phyloP scores from a whole-genome alignment of 2,888 invertebrate genomes.

The Epinotia nisella region DNA sequence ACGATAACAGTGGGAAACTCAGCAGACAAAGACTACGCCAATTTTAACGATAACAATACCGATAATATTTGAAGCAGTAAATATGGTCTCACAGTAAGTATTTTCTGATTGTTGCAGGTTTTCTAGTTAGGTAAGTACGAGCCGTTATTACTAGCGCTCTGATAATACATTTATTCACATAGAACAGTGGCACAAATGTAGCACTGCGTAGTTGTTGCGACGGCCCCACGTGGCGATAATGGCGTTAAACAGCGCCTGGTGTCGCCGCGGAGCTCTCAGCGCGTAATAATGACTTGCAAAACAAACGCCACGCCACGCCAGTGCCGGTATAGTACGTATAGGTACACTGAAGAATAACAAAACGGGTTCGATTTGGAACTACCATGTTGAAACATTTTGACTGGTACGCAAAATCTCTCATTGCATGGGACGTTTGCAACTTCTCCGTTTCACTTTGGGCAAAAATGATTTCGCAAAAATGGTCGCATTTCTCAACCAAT shows the following conservation, averaged over 20 bases:
- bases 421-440: not conserved
- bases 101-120: too few species aligned
- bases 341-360: not conserved
- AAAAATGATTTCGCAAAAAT: too few species aligned
- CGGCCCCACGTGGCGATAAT: constrained; percentile 10
- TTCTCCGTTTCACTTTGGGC: too few species aligned
- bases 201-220: not conserved
- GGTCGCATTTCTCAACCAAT: too few species aligned
- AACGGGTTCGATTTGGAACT: not conserved
- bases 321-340: too few species aligned
- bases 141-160: not conserved
- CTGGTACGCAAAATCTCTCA: not conserved
- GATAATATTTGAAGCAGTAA: too few species aligned
- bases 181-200: not conserved
- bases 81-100: too few species aligned
- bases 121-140: not conserved
- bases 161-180: not conserved
- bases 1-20: too few species aligned
- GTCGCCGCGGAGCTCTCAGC: not conserved
- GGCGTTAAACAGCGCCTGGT: not conserved
- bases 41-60: too few species aligned
- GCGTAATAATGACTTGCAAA: constrained; percentile 11
- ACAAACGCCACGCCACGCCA: too few species aligned
- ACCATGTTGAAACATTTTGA: not conserved
- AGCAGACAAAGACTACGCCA: too few species aligned